Percentiles rank a stretch among this genome's conserved stretches.
These are phyloP conservation scores for Dioctria linearis DNA, from an alignment of 2,888 invertebrate species.

Conservation along the genomic window DNA sequence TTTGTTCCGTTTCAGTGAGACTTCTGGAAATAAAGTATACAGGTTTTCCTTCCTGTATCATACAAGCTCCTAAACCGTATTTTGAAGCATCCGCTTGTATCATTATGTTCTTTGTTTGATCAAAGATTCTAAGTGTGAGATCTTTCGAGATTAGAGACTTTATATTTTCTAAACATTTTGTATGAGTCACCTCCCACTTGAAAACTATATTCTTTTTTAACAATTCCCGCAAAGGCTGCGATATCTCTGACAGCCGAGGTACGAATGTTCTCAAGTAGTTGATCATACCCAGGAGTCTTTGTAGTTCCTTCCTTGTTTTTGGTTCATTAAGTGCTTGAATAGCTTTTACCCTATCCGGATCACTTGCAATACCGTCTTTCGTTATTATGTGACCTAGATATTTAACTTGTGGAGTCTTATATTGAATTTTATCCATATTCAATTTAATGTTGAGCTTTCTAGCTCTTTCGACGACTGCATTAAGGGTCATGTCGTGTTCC, in stretches of 20 bases:
- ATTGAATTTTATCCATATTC: constrained; percentile 8
- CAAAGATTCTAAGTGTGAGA: too few species aligned
- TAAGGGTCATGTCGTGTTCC: constrained; percentile 34
- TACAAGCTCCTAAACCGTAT: constrained; percentile 57
- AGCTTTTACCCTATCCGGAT: constrained; percentile 37
- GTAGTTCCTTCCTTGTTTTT: constrained; percentile 58
- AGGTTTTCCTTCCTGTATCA: constrained; percentile 58
- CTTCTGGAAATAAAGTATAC: constrained; percentile 54
- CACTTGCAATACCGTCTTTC: not conserved
- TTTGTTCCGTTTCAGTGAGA: constrained; percentile 55
- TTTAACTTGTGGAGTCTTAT: not conserved
- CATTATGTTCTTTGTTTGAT: too few species aligned
- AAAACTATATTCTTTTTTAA: constrained; percentile 58
- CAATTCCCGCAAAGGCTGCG: constrained; percentile 54
- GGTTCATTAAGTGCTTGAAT: constrained; percentile 55
- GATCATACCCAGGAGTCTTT: constrained; percentile 59
- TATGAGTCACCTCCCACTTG: constrained; percentile 58
- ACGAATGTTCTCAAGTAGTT: constrained; percentile 60
- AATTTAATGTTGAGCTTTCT: not conserved
- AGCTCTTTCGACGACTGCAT: constrained; percentile 18
- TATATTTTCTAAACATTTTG: constrained; percentile 31
- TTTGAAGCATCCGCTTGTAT: constrained; percentile 56
- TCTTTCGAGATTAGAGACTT: too few species aligned
- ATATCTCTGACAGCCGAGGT: constrained; percentile 57
- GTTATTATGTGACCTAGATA: constrained; percentile 3